A percentile compares a stretch with the other conserved stretches of the same genome.
phyloP scores from a whole-genome alignment of 2,113 vertebrate genomes.

The Pachyramphus minor region DNA sequence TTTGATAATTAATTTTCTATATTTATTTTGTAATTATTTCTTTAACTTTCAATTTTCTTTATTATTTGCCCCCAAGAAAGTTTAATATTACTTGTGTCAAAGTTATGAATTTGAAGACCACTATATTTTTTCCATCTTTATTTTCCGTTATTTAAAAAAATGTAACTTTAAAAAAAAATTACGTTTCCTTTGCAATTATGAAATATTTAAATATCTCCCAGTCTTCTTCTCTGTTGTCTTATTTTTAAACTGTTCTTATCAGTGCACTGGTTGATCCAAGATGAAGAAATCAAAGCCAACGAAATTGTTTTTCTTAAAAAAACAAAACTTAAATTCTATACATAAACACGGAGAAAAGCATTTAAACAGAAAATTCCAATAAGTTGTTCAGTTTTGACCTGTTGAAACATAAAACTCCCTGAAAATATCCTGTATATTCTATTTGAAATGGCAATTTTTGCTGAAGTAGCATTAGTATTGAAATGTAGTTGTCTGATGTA shows the following conservation, averaged over 20 bases:
- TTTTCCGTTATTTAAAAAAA: background rate
- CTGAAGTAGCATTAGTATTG: background rate
- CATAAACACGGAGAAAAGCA: background rate
- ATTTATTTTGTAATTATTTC: background rate
- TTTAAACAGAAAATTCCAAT: background rate
- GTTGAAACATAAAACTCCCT: background rate
- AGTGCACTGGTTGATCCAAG: background rate
- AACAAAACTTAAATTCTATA: background rate
- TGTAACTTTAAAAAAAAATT: background rate
- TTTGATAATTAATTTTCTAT: background rate
- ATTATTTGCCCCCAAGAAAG: background rate
- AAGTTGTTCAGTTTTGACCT: background rate
- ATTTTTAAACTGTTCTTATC: background rate
- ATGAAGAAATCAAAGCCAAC: background rate
- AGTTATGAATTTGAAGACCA: background rate
- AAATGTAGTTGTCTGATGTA: background rate
- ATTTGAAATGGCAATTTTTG: background rate
- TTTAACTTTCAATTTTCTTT: background rate
- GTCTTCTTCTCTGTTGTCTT: background rate
- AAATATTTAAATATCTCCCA: background rate
- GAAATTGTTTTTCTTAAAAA: background rate
- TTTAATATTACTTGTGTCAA: background rate
- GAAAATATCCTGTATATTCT: background rate
- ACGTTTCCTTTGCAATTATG: background rate
- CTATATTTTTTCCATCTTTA: background rate